Evolutionary conservation across 2,797 vertebrate genomes (phyloP).

Genomic region (Babyrousa celebensis): DNA sequence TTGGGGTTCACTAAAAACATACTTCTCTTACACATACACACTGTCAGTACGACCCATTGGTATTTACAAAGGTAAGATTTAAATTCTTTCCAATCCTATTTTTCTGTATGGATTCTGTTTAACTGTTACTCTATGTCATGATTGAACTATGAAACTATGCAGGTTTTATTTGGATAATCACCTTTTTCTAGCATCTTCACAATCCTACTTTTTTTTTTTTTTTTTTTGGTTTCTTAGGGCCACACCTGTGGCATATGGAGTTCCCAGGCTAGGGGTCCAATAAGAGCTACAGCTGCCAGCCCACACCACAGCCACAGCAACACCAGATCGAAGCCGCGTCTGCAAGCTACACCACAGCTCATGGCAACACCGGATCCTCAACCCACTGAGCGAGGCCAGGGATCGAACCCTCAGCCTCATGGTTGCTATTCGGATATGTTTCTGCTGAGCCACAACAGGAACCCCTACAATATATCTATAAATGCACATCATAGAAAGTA

Average conservation of each 20-base stretch:
- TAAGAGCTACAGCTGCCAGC: no score
- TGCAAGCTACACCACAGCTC: no score
- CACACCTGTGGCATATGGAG: no score
- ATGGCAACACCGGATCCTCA: no score
- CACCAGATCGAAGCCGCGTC: no score
- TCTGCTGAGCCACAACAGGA: no score
- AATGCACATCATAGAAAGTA: not conserved
- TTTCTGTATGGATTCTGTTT: conserved; percentile 45
- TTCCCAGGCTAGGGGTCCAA: no score
- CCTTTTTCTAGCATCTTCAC: not conserved
- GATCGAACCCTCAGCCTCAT: no score
- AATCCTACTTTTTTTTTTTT: not conserved
- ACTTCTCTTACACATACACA: not conserved
- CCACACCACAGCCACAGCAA: no score
- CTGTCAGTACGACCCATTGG: not conserved
- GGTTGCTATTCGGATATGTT: no score
- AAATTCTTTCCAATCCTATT: not conserved
- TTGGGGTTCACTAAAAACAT: conserved; percentile 64
- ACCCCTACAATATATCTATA: not conserved
- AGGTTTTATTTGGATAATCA: conserved; percentile 25
- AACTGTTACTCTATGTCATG: not conserved
- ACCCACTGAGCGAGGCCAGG: no score
- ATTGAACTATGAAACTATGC: not conserved
- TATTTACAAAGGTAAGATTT: conserved; percentile 32
- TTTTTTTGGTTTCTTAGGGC: no score